Conservation (phyloP, 2,113 vertebrate species). For the Pseudopipra pipra region DNA sequence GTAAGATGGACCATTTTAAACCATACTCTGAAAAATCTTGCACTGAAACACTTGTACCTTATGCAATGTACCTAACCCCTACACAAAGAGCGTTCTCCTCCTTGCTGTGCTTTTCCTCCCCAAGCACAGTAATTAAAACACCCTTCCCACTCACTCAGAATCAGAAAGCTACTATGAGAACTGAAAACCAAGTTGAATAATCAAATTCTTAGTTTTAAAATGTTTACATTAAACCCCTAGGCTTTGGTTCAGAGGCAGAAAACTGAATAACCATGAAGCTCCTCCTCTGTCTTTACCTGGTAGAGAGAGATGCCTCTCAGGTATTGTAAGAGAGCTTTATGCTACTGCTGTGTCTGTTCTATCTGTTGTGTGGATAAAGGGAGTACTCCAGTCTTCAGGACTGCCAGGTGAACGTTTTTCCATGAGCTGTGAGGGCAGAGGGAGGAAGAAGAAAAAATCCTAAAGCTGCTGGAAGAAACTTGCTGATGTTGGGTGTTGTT, state of each 20-base stretch:
- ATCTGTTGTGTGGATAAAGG: neutral
- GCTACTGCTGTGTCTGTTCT: neutral
- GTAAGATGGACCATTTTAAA: constrained; percentile 64
- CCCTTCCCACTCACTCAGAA: neutral
- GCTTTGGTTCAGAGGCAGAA: constrained; percentile 27
- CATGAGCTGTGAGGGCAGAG: neutral
- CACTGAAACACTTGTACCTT: neutral
- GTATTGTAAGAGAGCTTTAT: neutral
- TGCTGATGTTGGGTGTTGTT: neutral
- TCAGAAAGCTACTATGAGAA: neutral
- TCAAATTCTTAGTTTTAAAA: neutral
- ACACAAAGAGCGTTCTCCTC: neutral
- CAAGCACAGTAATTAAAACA: neutral
- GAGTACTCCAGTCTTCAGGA: neutral
- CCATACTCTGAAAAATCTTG: neutral
- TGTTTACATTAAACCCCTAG: neutral
- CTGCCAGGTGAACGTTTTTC: neutral
- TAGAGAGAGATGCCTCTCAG: neutral
- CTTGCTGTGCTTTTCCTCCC: neutral
- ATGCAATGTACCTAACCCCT: neutral
- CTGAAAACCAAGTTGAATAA: neutral
- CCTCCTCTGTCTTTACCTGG: neutral
- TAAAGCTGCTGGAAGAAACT: neutral
- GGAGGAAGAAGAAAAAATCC: neutral
- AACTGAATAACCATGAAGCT: neutral